Base-by-base conservation (phyloP, 2,797 vertebrate genomes). In the Xenentodon cancila region DNA sequence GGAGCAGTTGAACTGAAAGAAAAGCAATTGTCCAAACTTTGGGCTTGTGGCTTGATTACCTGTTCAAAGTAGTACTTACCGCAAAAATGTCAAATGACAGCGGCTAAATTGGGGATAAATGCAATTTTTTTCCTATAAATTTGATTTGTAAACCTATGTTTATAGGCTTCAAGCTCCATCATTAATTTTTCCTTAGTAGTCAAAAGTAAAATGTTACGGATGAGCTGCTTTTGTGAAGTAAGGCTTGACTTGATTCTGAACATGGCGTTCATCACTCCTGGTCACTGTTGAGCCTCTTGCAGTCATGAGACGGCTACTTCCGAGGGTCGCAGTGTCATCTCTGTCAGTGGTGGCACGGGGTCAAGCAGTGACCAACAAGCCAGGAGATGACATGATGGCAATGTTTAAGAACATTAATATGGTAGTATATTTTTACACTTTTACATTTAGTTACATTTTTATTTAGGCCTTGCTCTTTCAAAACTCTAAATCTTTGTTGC, bases 221-320 rank as follows among this genome's bases (percentile, higher is more conserved):
- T 59, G 67, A 67, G 64, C 45, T 49, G 45, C 54, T 63, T n/a
- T 55, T 51, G 45, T 63, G 47, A 19, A 52, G 32, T 63, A 62
- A 68, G 18, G 4, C 58, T 66, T 60, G 44, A 17, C 18, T 48
- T n/a, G 9, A 30, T 71, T 63, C 9, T 20, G 12, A 69, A 65
- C 71, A 77, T 79, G 75, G 70, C 59, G 65, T 81, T 84, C 79
- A 73, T 77, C 70, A 46, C 37, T 69, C 48, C 53, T 25, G 1
- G 53, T 46, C 70, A 53, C 81, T 88, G 82, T 86, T 53, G 48
- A n/a, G 60, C 68, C 72, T 37, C 69, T 71, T 53, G 58, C 40
- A 15, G 11, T 64, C 56, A 57, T 83, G 80, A 82, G 48, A 67
- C 63, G 71, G 53, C 67, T 8, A 20, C 48, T 65, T 78, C 63